These are phyloP conservation scores for Brachylomia viminalis DNA, from an alignment of 2,888 invertebrate genomes.

Conservation along the genomic window DNA sequence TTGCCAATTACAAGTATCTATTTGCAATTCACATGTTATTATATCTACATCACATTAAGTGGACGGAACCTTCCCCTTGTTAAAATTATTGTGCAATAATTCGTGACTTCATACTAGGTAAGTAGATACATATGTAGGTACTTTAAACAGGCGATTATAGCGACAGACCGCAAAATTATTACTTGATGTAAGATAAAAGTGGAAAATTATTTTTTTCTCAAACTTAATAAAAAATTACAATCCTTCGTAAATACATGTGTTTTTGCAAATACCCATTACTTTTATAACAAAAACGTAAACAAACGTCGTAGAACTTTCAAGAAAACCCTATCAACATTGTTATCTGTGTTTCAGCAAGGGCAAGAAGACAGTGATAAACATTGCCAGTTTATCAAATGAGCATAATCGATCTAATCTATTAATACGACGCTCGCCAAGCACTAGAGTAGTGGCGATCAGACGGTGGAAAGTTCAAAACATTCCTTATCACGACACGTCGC, in stretches of 20 bases:
- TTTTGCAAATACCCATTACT: not conserved
- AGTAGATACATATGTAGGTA: no score
- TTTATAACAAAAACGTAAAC: constrained; percentile 26
- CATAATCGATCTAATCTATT: constrained; percentile 57
- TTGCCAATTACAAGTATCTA: not conserved
- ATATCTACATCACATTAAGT: not conserved
- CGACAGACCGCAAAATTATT: not conserved
- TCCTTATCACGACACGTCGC: constrained; percentile 45
- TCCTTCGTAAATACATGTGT: not conserved
- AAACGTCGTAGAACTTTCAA: constrained; percentile 40
- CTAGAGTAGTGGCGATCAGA: constrained; percentile 10
- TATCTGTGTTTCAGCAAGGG: constrained; percentile 42
- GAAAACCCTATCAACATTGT: constrained; percentile 37
- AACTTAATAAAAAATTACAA: not conserved
- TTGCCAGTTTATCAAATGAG: constrained; percentile 37
- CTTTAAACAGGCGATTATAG: not conserved
- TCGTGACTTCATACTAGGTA: not conserved
- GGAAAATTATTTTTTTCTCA: not conserved
- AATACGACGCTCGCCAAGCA: constrained; percentile 33
- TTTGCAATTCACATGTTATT: constrained; percentile 6
- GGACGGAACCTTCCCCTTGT: not conserved
- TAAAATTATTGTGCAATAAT: constrained; percentile 24
- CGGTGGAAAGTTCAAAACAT: constrained; percentile 40
- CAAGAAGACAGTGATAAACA: constrained; percentile 49
- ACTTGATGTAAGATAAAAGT: not conserved